Conservation (phyloP, 2,113 vertebrate genomes). For the Microcebus griseorufus region DNA sequence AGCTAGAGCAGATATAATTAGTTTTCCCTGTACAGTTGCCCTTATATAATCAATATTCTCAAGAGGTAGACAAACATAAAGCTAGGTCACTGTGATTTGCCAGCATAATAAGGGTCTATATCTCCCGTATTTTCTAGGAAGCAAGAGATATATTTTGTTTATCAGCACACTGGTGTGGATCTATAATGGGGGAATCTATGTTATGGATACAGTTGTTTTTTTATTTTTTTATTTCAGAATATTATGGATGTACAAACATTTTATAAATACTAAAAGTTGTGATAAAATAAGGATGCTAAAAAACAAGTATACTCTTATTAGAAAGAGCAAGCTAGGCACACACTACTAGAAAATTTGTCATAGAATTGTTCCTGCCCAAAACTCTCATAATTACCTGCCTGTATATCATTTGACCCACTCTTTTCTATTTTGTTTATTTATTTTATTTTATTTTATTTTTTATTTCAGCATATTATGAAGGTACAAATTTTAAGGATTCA, state of each 20-base stretch:
- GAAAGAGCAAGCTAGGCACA: neutral
- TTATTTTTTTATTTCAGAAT: too few species aligned
- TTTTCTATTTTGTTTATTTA: neutral
- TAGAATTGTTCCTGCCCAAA: neutral
- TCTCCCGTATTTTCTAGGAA: neutral
- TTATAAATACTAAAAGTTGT: neutral
- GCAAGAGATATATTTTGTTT: neutral
- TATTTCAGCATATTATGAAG: too few species aligned
- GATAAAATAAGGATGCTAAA: neutral
- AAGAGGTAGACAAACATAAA: neutral
- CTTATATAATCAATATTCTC: conserved; percentile 7
- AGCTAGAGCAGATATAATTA: neutral
- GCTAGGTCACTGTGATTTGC: neutral
- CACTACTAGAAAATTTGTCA: neutral
- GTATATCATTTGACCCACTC: neutral
- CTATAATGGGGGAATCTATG: neutral
- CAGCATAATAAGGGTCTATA: neutral
- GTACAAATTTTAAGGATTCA: too few species aligned
- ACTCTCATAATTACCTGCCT: neutral
- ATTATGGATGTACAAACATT: neutral
- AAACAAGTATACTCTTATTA: neutral
- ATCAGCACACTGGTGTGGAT: neutral
- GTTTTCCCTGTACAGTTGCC: neutral
- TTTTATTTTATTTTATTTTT: too few species aligned
- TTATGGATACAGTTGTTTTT: neutral